phyloP scores from a whole-genome alignment of 1,140 invertebrate species.

The Pollicipes pollicipes region DNA sequence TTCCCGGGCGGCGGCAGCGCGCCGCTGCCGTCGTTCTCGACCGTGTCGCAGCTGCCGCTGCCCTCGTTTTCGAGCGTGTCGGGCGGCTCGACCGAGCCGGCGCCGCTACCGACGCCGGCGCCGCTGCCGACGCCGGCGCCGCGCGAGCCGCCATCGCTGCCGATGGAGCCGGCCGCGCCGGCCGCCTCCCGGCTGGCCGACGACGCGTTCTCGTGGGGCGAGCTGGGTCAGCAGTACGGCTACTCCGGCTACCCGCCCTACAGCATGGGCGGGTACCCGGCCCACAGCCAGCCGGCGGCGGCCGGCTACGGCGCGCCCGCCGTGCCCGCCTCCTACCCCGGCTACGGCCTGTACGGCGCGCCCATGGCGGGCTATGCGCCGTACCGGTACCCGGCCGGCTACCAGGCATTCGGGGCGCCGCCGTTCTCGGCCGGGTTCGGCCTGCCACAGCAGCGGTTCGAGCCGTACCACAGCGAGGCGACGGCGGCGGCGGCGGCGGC shows the following conservation, averaged over 20 bases:
- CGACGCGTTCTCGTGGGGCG: slow-evolving; percentile 20
- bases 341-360: slow-evolving; percentile 6
- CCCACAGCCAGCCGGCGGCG: slow-evolving; percentile 3
- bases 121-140: too few species aligned
- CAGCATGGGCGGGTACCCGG: not conserved
- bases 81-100: not conserved
- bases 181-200: slow-evolving; percentile 18
- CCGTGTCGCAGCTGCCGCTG: slow-evolving; percentile 18
- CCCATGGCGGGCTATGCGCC: not conserved
- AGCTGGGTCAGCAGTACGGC: slow-evolving; percentile 16
- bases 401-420: not conserved
- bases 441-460: not conserved
- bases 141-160: too few species aligned
- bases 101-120: not conserved
- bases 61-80: slow-evolving; percentile 12
- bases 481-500: too few species aligned
- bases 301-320: slow-evolving; percentile 10
- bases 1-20: not conserved
- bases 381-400: slow-evolving; percentile 7
- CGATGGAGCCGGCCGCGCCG: not conserved
- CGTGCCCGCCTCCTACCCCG: slow-evolving; percentile 7
- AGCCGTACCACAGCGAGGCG: not conserved
- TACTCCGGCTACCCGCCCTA: slow-evolving; percentile 17
- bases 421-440: too few species aligned
- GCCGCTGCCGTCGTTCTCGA: not conserved